Percentiles rank a stretch among this genome's conserved stretches.
Conservation (phyloP, 92 coral and sea anemone genomes). For the Siderastrea siderea region DNA sequence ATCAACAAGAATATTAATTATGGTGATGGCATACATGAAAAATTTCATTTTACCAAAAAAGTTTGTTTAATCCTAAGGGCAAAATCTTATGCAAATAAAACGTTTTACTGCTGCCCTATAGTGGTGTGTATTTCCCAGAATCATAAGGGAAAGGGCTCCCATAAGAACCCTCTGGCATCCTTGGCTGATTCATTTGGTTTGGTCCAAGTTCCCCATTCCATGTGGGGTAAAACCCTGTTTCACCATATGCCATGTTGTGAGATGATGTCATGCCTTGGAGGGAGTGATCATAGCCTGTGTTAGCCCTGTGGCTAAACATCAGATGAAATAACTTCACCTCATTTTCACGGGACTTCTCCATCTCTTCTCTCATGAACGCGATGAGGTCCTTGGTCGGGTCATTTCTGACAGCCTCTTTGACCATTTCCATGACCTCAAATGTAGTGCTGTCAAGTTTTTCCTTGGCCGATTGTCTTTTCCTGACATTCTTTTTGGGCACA, state of each 20-base stretch:
- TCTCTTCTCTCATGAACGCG: constrained; percentile 28
- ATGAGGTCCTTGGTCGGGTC: constrained; percentile 37
- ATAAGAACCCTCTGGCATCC: neutral
- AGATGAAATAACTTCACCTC: constrained; percentile 31
- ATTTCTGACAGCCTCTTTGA: constrained; percentile 15
- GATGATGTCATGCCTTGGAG: too few species aligned
- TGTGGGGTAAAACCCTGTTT: neutral
- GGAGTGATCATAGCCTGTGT: neutral
- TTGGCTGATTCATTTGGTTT: neutral
- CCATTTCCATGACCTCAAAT: constrained; percentile 15
- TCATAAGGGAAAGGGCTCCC: neutral
- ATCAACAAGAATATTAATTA: too few species aligned
- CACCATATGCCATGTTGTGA: neutral
- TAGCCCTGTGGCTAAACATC: constrained; percentile 3
- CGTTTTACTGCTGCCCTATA: too few species aligned
- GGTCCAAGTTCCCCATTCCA: neutral
- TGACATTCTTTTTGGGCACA: neutral
- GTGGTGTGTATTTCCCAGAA: neutral
- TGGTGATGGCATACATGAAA: too few species aligned
- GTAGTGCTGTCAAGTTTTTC: constrained; percentile 10
- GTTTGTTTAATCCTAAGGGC: too few species aligned
- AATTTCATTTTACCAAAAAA: too few species aligned
- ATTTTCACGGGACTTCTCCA: constrained; percentile 19
- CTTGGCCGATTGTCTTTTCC: neutral
- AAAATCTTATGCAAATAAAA: too few species aligned